These are phyloP conservation scores for Clepsis dumicolana DNA, from an alignment of 2,888 invertebrate genomes.

Conservation along the genomic window DNA sequence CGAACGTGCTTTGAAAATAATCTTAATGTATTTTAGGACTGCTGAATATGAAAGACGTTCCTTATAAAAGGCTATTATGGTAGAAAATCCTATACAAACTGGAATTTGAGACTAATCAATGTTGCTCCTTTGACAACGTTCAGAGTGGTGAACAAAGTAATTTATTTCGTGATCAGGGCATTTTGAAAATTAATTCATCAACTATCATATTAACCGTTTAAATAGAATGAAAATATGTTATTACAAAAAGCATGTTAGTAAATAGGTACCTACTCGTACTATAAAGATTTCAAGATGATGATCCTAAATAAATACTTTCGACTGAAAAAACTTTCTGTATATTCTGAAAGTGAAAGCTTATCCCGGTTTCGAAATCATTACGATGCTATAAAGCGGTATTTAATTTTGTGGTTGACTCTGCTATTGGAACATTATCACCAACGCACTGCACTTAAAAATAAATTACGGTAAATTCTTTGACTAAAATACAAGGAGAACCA, in stretches of 20 bases:
- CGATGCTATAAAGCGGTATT: conserved; percentile 37
- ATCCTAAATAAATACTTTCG: conserved; percentile 31
- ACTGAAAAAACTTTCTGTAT: conserved; percentile 20
- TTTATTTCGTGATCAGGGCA: not conserved
- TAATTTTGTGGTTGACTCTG: conserved; percentile 39
- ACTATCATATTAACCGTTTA: too few relatives aligned
- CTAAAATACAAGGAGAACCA: not conserved
- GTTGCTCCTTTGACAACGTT: not conserved
- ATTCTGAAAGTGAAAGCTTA: conserved; percentile 38
- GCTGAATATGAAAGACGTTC: conserved; percentile 8
- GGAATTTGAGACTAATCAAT: not conserved
- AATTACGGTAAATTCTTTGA: conserved; percentile 29
- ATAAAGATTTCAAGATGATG: not conserved
- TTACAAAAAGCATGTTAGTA: too few relatives aligned
- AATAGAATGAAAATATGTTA: too few relatives aligned
- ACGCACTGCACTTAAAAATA: conserved; percentile 27
- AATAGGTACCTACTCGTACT: too few relatives aligned
- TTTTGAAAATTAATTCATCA: not conserved
- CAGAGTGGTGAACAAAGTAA: not conserved
- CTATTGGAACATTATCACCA: conserved; percentile 32
- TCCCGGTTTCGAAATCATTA: conserved; percentile 41
- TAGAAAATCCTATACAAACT: not conserved
- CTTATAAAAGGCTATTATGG: not conserved
- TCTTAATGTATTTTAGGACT: conserved; percentile 13
- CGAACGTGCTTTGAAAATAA: conserved; percentile 18